Evolutionary conservation across 2,888 invertebrate genomes (phyloP).

Genomic region (Melinaea marsaeus): DNA sequence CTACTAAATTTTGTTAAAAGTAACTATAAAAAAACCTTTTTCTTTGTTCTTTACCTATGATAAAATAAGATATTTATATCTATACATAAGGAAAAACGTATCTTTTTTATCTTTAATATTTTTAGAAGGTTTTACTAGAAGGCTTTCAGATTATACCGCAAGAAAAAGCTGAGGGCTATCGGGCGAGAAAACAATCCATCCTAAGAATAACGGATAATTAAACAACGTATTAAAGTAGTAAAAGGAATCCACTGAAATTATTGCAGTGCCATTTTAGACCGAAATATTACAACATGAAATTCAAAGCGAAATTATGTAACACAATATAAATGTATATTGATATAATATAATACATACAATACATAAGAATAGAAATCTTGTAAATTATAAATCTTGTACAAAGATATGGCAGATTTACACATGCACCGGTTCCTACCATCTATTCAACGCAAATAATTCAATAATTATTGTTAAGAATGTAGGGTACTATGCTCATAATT

Average conservation of each 20-base stretch:
- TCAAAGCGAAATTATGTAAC: background rate
- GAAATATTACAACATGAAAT: background rate
- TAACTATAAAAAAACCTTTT: too few relatives aligned
- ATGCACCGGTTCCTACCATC: conserved; percentile 29
- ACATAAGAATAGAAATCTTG: conserved; percentile 1
- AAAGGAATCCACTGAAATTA: background rate
- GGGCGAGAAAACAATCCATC: too few relatives aligned
- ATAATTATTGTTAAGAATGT: conserved; percentile 40
- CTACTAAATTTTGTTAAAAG: too few relatives aligned
- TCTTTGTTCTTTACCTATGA: too few relatives aligned
- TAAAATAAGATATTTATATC: too few relatives aligned
- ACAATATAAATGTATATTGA: background rate
- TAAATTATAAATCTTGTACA: conserved; percentile 13
- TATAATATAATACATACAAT: conserved; percentile 13
- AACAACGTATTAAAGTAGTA: background rate
- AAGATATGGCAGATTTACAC: conserved; percentile 17
- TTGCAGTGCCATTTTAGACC: background rate
- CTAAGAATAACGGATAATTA: background rate
- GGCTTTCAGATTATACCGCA: background rate
- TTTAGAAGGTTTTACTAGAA: background rate
- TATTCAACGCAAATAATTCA: conserved; percentile 61
- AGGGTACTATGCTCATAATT: conserved; percentile 33
- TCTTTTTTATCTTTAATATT: too few relatives aligned
- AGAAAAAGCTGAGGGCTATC: too few relatives aligned
- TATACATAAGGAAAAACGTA: too few relatives aligned